Base-by-base conservation (phyloP, 2,888 invertebrate genomes). In the Ormia ochracea region DNA sequence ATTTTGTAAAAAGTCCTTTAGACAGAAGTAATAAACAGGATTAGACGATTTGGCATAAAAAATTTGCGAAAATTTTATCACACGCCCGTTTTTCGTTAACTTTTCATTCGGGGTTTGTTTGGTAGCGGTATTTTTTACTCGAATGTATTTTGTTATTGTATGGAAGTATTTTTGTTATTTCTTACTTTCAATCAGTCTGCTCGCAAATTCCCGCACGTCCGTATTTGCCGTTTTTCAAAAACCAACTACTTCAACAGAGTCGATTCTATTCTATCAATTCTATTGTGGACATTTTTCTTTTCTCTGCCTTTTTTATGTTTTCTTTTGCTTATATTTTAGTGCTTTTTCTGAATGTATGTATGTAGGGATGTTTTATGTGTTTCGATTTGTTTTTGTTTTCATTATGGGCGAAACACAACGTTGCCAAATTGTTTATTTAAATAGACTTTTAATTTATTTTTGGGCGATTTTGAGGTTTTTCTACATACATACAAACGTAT, bases 141-240 rank as follows among this genome's bases (percentile, higher is more conserved):
- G 58, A 66, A 59, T 63, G n/a, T n/a, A n/a, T 78, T 14, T 72
- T 69, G 45, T 50, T 50, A n/a, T 48, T 68, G 31, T 52, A 54
- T n/a, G n/a, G 23, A 43, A 66, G 21, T 38, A 38, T 66, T 41
- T n/a, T 21, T 14, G 36, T 59, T 66, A 61, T 38, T 54, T 36
- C 26, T 54, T 36, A 45, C 41, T 63, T 43, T 52, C 36, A 4
- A 7, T 21, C 38, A 36, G 6, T 41, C 58, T 31, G 36, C 45
- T 48, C 26, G 28, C 54, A 21, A n/a, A 36, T 14, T 36, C 36
- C 45, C 23, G 45, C 14, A 61, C 80, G 70, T 76, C 72, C 59
- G 76, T 56, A 33, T 76, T 76, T 76, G 72, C 66, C 80, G 80
- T 72, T 80, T 72, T 63, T 38, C 66, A 61, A 80, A 76, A 61